phyloP scores from a whole-genome alignment of 2,113 vertebrate species.

The Tenebrosternarchus preto region DNA sequence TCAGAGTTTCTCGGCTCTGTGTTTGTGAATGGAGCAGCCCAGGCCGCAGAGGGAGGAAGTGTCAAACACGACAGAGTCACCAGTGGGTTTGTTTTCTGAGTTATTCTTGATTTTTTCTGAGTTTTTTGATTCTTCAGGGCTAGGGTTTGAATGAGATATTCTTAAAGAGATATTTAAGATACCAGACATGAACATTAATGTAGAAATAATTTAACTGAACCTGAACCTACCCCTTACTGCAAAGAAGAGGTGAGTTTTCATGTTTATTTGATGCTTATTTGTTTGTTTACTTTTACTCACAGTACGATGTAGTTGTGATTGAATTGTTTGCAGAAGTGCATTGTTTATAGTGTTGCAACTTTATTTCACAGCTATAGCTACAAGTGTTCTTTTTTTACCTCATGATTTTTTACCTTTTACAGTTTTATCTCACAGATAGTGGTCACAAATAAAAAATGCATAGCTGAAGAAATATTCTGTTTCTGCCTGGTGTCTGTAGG shows the following conservation, averaged over 20 bases:
- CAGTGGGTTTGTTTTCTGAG: constrained; percentile 25
- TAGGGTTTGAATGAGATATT: constrained; percentile 32
- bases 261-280: neutral
- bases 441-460: no score
- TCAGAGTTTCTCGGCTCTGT: neutral
- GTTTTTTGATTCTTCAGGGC: constrained; percentile 46
- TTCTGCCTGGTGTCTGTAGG: no score
- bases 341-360: no score
- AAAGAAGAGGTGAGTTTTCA: neutral
- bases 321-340: no score
- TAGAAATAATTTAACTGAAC: constrained; percentile 17
- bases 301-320: no score
- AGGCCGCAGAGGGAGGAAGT: neutral
- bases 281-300: no score
- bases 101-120: no score
- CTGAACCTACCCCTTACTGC: neutral
- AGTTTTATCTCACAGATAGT: no score
- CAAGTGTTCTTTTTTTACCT: no score
- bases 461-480: no score
- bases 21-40: neutral
- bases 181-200: constrained; percentile 6
- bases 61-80: neutral
- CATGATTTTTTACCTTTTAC: no score
- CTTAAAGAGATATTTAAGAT: constrained; percentile 26
- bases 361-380: no score